Conservation (phyloP, 2,113 vertebrate species). For the Gnathonemus longibarbis region DNA sequence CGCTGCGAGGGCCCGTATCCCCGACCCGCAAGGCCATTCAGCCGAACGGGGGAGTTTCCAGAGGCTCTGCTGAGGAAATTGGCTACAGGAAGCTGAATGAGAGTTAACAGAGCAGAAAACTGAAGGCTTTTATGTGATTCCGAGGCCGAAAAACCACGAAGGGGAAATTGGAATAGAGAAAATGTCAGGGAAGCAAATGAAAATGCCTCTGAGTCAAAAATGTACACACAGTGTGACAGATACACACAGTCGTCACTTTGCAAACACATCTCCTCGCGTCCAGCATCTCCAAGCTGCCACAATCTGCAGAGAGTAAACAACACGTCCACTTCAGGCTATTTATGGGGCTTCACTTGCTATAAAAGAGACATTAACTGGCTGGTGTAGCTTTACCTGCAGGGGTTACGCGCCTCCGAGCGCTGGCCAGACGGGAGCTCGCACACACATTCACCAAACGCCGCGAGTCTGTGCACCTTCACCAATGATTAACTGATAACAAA, state of each 20-base stretch:
- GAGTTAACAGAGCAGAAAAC: slow-evolving; percentile 6
- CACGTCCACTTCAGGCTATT: not conserved
- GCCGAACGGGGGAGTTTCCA: not conserved
- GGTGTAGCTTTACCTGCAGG: not conserved
- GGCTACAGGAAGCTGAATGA: not conserved
- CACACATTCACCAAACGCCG: not conserved
- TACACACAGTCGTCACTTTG: not conserved
- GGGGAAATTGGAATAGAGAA: not conserved
- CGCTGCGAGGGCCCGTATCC: not conserved
- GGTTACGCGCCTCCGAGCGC: not conserved
- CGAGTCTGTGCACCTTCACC: not conserved
- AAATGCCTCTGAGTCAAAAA: not conserved
- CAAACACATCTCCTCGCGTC: not conserved
- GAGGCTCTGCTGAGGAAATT: not conserved
- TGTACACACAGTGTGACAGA: not conserved
- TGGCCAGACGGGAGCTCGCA: not conserved
- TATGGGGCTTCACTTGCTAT: not conserved
- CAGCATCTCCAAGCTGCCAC: not conserved
- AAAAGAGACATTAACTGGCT: not conserved
- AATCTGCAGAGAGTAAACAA: not conserved
- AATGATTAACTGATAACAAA: slow-evolving; percentile 47
- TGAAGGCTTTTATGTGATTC: not conserved
- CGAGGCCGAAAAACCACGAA: not conserved
- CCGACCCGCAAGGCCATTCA: not conserved
- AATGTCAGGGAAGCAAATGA: not conserved